phyloP scores from a whole-genome alignment of 1,140 invertebrate species.

The Potamilus streckersoni region DNA sequence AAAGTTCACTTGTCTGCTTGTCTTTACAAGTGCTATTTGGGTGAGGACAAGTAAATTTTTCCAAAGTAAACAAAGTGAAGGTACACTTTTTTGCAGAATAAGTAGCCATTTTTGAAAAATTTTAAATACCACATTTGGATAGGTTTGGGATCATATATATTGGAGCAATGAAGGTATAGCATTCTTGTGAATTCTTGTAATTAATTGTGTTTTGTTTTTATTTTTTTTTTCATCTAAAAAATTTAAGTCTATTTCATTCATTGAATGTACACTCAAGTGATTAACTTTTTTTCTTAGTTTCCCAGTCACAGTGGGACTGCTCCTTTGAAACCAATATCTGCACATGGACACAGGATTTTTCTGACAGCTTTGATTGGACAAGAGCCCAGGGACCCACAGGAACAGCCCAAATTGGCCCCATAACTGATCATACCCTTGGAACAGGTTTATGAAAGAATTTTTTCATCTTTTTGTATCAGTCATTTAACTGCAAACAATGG shows the following conservation, averaged over 20 bases:
- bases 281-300: constrained; percentile 24
- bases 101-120: too few relatives aligned
- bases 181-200: too few relatives aligned
- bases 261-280: neutral
- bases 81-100: too few relatives aligned
- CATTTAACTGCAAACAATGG: too few relatives aligned
- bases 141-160: too few relatives aligned
- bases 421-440: constrained; percentile 49
- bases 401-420: constrained; percentile 42
- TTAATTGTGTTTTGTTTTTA: neutral
- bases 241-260: neutral
- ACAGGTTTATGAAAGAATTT: constrained; percentile 17
- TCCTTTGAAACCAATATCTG: constrained; percentile 48
- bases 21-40: too few relatives aligned
- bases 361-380: constrained; percentile 53
- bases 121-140: too few relatives aligned
- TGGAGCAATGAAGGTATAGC: too few relatives aligned
- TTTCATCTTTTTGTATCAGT: too few relatives aligned
- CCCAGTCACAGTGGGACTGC: constrained; percentile 45
- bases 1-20: too few relatives aligned
- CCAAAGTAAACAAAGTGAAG: too few relatives aligned
- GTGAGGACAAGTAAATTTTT: too few relatives aligned
- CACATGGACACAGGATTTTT: constrained; percentile 40
- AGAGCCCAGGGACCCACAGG: constrained; percentile 41
- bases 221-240: neutral